Percentiles rank a stretch among this genome's conserved stretches.
Evolutionary conservation across 2,888 invertebrate genomes (phyloP).

Genomic region (Carabus problematicus): DNA sequence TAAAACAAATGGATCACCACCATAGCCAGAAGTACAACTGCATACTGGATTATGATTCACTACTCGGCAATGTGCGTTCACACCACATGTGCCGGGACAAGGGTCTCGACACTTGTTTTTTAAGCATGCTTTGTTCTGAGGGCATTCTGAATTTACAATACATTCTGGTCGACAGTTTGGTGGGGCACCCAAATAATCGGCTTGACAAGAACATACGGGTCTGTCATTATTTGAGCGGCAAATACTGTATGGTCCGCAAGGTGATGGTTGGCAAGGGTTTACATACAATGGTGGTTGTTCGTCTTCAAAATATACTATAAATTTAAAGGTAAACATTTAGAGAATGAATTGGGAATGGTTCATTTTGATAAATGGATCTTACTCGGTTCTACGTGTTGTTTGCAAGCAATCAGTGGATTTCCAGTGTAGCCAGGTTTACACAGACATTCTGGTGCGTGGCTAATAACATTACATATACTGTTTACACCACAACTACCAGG

Average conservation of each 20-base stretch:
- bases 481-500: conserved; percentile 74
- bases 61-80: conserved; percentile 63
- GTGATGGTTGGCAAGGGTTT: conserved; percentile 71
- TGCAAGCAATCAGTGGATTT: conserved; percentile 75
- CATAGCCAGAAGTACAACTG: conserved; percentile 61
- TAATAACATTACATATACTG: conserved; percentile 73
- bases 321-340: conserved; percentile 51
- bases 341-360: neutral
- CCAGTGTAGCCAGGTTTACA: conserved; percentile 73
- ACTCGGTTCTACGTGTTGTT: conserved; percentile 41
- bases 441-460: conserved; percentile 71
- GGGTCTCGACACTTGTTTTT: conserved; percentile 64
- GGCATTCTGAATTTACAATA: conserved; percentile 63
- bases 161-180: conserved; percentile 64
- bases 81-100: conserved; percentile 65
- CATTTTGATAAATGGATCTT: conserved; percentile 5
- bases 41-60: conserved; percentile 68
- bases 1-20: conserved; percentile 70
- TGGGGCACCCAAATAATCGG: conserved; percentile 61
- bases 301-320: too few species aligned
- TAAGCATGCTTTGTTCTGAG: conserved; percentile 63
- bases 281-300: conserved; percentile 46
- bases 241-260: conserved; percentile 77
- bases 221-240: conserved; percentile 68
- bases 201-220: conserved; percentile 63